A percentile compares a stretch with the other conserved stretches of the same genome.
Evolutionary conservation across 2,797 vertebrate genomes (phyloP).

Genomic region (Typhlichthys subterraneus): DNA sequence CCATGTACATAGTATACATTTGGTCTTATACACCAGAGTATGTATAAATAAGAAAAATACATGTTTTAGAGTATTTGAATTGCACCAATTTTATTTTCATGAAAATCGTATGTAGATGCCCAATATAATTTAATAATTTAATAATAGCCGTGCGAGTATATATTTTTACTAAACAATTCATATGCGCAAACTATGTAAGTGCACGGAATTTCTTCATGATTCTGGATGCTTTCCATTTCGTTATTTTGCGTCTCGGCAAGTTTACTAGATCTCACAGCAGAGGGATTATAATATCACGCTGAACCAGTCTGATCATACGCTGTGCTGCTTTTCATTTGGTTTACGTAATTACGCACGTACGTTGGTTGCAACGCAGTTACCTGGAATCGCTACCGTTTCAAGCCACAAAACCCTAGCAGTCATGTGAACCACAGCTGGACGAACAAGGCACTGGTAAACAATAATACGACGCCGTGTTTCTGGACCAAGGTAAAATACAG

Average conservation of each 20-base stretch:
- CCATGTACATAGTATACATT: too few species aligned
- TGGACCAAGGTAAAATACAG: slow-evolving; percentile 47
- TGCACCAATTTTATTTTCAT: too few species aligned
- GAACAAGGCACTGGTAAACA: slow-evolving; percentile 66
- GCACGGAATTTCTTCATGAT: not conserved
- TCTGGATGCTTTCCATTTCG: slow-evolving; percentile 2
- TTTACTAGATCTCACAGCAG: slow-evolving; percentile 42
- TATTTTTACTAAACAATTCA: not conserved
- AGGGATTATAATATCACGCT: slow-evolving; percentile 23
- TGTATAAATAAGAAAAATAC: too few species aligned
- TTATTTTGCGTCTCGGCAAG: not conserved
- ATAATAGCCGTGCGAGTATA: not conserved
- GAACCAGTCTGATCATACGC: not conserved
- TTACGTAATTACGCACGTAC: not conserved
- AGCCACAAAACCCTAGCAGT: slow-evolving; percentile 40
- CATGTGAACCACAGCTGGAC: slow-evolving; percentile 76
- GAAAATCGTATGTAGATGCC: too few species aligned
- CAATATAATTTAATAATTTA: not conserved
- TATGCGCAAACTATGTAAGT: slow-evolving; percentile 1
- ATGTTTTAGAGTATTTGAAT: too few species aligned
- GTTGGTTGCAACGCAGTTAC: slow-evolving; percentile 8
- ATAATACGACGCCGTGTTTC: slow-evolving; percentile 45
- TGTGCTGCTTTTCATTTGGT: not conserved
- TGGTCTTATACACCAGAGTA: too few species aligned
- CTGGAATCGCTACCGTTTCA: slow-evolving; percentile 20